A percentile compares a stretch with the other conserved stretches of the same genome.
phyloP scores from a whole-genome alignment of 2,797 vertebrate genomes.

The Sorex maritimensis region DNA sequence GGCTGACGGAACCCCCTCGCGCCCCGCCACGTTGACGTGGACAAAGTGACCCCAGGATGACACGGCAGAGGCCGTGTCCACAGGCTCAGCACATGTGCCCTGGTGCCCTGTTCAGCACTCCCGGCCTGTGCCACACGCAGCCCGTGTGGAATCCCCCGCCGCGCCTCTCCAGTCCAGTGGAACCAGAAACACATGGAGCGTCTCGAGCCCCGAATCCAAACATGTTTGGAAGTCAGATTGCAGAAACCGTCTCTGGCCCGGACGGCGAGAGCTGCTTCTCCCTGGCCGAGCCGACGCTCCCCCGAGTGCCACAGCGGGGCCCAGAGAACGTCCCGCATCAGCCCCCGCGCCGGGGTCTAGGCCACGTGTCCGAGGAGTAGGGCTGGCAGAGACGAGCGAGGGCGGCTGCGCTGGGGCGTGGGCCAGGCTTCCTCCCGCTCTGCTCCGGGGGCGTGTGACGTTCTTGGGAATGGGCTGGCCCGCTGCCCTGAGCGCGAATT shows the following conservation, averaged over 20 bases:
- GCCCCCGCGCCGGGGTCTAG: slow-evolving; percentile 43
- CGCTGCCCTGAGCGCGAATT: slow-evolving; percentile 44
- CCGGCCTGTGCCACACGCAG: slow-evolving; percentile 63
- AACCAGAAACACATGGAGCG: slow-evolving; percentile 83
- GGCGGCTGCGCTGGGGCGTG: no score
- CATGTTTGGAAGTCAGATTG: slow-evolving; percentile 78
- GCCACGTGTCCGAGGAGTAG: slow-evolving; percentile 28
- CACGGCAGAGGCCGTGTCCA: slow-evolving; percentile 42
- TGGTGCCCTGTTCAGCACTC: slow-evolving; percentile 63
- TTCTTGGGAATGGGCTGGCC: background rate
- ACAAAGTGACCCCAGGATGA: slow-evolving; percentile 29
- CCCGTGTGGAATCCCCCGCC: slow-evolving; percentile 68
- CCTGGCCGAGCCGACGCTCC: slow-evolving; percentile 77
- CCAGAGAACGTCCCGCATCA: slow-evolving; percentile 73
- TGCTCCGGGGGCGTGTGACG: no score
- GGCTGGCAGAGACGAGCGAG: no score
- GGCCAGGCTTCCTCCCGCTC: no score
- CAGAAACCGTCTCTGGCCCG: slow-evolving; percentile 66
- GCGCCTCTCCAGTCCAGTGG: slow-evolving; percentile 70
- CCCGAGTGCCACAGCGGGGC: slow-evolving; percentile 71
- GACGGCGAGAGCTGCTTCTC: slow-evolving; percentile 74
- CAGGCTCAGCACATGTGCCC: slow-evolving; percentile 16
- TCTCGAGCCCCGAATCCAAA: slow-evolving; percentile 82
- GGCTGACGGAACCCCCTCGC: no score
- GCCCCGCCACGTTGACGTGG: background rate